A percentile compares a stretch with the other conserved stretches of the same genome.
phyloP scores from a whole-genome alignment of 2,888 invertebrate genomes.

The Lepidochrysops patricia region DNA sequence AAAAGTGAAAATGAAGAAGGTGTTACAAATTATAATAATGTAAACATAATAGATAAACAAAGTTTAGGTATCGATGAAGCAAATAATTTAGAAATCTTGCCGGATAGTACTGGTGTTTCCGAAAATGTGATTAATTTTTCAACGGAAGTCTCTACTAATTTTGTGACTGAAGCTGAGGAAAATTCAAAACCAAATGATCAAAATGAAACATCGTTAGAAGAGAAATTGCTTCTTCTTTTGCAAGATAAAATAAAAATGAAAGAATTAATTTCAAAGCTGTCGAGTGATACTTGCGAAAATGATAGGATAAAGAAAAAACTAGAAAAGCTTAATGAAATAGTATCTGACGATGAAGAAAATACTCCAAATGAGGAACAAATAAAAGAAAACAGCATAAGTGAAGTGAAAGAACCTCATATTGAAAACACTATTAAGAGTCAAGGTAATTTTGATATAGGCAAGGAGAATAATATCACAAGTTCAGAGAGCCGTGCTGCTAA shows the following conservation, averaged over 20 bases:
- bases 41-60: neutral
- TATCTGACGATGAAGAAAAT: conserved; percentile 62
- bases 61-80: neutral
- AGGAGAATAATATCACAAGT: neutral
- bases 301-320: conserved; percentile 74
- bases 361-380: conserved; percentile 15
- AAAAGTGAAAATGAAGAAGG: conserved; percentile 17
- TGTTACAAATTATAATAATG: neutral
- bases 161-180: conserved; percentile 23
- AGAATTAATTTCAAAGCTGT: conserved; percentile 55
- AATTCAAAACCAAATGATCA: conserved; percentile 26
- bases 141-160: conserved; percentile 30
- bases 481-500: neutral
- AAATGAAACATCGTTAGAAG: conserved; percentile 16
- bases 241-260: conserved; percentile 67
- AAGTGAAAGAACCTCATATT: conserved; percentile 10
- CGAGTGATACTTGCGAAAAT: conserved; percentile 52
- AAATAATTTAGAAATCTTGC: conserved; percentile 3
- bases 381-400: conserved; percentile 4
- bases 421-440: conserved; percentile 17
- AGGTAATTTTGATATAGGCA: neutral
- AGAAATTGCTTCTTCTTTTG: conserved; percentile 40
- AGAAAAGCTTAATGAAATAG: conserved; percentile 71
- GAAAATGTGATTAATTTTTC: neutral
- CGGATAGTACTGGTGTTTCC: conserved; percentile 11